Base-by-base conservation (phyloP, 2,113 vertebrate species). In the Ochotona curzoniae region DNA sequence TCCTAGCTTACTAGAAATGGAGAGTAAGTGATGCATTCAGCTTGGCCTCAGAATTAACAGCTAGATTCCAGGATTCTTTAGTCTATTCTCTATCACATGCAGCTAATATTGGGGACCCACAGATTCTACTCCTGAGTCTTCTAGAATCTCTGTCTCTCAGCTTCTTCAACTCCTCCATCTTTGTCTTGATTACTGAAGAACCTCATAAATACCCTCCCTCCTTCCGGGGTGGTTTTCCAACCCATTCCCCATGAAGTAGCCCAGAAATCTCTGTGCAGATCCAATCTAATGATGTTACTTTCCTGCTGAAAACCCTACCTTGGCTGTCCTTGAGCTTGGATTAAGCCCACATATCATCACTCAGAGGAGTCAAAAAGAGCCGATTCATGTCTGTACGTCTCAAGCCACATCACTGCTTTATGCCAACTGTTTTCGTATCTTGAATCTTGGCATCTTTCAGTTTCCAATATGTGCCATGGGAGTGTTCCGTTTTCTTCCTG, bases 1-100 rank as follows among this genome's bases (percentile, higher is more conserved):
- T 75, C 78, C 70, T 70, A 7, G 32, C 18, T 15, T 44, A 83
- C 70, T 15, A 25, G n/a, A 84, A 75, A 28, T 38, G 15, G 4
- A 38, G 44, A 7, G 20, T 20, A 69, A 14, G 18, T 12, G 28
- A 61, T 21, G 6, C 26, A 12, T 18, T 86, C 30, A n/a, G 74
- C 7, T 38, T n/a, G 57, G 11, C 7, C 49, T 88, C 49, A 47
- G 30, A 74, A 2, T 63, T 90, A 6, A 51, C 51, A 6, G 0
- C 8, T 6, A 1, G 10, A 13, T 1, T 51, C 63, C 28, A 0
- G 0, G 3, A 23, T 17, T 32, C 26, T 5, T 47, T 10, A 17
- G 18, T 28, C 47, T 20, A 18, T 25, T 57, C 32, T 66, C 20
- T 6, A 23, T 26, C 20, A 28, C 1, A 0, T 9, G 8, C 54